Evolutionary conservation across 2,797 vertebrate species (phyloP).

Genomic region (Neosilurus mollespiculum): DNA sequence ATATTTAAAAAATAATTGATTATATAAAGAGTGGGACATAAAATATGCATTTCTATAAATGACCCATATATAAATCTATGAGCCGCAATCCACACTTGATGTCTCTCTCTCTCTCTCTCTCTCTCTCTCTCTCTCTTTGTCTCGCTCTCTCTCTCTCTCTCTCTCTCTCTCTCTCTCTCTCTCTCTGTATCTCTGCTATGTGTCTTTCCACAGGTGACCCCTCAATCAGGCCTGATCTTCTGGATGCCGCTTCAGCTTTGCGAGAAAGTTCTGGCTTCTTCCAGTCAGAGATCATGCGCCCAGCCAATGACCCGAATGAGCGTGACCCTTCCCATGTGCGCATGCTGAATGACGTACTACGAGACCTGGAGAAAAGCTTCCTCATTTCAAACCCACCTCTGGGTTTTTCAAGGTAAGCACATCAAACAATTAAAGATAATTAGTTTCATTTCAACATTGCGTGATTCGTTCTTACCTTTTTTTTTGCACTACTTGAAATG

Average conservation of each 20-base stretch:
- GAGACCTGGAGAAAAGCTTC: conserved; percentile 89
- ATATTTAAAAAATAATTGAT: no score
- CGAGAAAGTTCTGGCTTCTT: conserved; percentile 84
- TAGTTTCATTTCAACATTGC: background rate
- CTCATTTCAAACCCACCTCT: conserved; percentile 73
- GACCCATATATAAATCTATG: no score
- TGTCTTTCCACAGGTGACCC: conserved; percentile 53
- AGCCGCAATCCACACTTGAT: no score
- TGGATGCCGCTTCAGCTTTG: conserved; percentile 72
- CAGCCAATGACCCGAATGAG: conserved; percentile 90
- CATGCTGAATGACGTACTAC: conserved; percentile 92
- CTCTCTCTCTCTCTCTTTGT: background rate
- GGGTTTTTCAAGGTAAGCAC: conserved; percentile 84
- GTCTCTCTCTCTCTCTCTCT: background rate
- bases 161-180: background rate
- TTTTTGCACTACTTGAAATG: background rate
- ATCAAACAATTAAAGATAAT: background rate
- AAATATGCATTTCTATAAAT: no score
- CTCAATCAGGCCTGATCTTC: conserved; percentile 61
- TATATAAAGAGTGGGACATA: no score
- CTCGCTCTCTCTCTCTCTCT: background rate
- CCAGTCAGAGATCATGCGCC: conserved; percentile 92
- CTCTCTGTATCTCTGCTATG: background rate
- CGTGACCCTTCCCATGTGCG: conserved; percentile 81
- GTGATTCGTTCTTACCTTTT: background rate